Conservation (phyloP, 2,113 vertebrate genomes). For the Tretioscincus oriximinensis region DNA sequence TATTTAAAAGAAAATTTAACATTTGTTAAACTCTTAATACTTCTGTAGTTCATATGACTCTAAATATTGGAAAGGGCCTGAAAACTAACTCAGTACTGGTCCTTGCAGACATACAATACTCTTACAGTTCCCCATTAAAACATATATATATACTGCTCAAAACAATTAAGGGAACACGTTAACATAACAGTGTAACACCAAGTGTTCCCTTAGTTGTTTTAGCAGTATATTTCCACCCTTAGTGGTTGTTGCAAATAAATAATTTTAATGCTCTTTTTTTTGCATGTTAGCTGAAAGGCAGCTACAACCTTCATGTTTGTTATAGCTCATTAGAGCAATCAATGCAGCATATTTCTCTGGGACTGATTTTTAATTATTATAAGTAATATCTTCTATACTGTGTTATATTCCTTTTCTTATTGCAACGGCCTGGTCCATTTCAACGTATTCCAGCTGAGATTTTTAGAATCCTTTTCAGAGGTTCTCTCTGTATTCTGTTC, state of each 20-base stretch:
- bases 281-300: slow-evolving; percentile 14
- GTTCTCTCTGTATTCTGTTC: neutral
- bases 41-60: neutral
- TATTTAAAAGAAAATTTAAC: too few relatives aligned
- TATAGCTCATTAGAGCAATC: neutral
- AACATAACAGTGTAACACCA: too few relatives aligned
- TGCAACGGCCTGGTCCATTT: neutral
- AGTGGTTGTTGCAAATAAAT: neutral
- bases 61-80: neutral
- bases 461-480: neutral
- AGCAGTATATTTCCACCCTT: neutral
- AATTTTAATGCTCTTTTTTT: neutral
- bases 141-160: neutral
- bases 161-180: too few relatives aligned
- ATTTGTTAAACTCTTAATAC: too few relatives aligned
- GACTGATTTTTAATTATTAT: neutral
- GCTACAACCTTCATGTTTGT: slow-evolving; percentile 30
- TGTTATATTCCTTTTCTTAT: neutral
- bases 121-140: neutral
- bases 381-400: rapidly evolving
- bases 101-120: neutral
- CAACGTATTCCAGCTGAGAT: neutral
- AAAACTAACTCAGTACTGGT: neutral
- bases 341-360: neutral
- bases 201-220: too few relatives aligned